phyloP scores from a whole-genome alignment of 2,113 vertebrate species.

The Pantherophis guttatus region DNA sequence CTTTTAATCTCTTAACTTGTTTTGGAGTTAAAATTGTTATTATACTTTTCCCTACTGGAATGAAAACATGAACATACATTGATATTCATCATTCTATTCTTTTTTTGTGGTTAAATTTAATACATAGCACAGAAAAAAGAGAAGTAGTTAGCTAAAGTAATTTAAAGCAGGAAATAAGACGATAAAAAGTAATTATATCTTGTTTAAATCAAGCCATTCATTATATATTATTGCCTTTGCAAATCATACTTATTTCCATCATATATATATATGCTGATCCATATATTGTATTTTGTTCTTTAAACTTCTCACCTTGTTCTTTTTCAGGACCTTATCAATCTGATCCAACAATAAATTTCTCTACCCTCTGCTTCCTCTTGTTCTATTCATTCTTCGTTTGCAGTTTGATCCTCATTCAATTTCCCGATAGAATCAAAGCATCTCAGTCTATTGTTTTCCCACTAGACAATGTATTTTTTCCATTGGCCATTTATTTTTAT shows the following conservation, averaged over 20 bases:
- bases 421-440: neutral
- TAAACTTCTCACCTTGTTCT: neutral
- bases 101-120: neutral
- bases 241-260: neutral
- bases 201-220: neutral
- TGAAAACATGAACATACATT: neutral
- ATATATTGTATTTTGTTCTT: neutral
- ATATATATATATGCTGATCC: neutral
- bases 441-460: neutral
- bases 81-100: neutral
- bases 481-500: neutral
- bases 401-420: neutral
- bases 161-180: neutral
- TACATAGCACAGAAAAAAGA: neutral
- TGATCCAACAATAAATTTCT: neutral
- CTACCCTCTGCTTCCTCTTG: neutral
- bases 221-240: neutral
- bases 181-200: neutral
- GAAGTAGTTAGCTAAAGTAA: neutral
- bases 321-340: neutral
- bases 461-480: neutral
- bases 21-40: neutral
- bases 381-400: neutral
- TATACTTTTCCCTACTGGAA: neutral
- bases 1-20: neutral